Conservation (phyloP, 2,797 vertebrate species). For the Varecia variegata region DNA sequence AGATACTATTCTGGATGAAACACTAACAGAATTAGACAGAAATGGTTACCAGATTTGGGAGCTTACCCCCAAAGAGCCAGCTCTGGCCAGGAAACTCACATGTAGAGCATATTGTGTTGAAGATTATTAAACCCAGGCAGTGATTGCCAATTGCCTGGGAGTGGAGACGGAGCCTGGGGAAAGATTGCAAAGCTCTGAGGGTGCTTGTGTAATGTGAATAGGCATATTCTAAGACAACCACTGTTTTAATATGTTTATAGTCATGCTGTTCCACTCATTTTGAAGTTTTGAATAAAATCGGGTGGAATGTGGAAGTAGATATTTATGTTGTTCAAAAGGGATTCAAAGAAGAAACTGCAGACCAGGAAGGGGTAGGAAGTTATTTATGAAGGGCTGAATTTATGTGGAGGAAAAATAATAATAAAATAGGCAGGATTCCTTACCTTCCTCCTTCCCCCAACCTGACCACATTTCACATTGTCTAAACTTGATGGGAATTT, state of each 20-base stretch:
- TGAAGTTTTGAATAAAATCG: neutral
- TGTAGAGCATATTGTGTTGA: neutral
- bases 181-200: neutral
- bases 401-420: neutral
- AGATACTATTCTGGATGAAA: neutral
- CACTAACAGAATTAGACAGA: neutral
- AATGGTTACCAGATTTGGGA: neutral
- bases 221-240: neutral
- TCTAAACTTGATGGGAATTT: slow-evolving; percentile 17
- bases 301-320: neutral
- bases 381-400: neutral
- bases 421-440: neutral
- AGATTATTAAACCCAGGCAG: neutral
- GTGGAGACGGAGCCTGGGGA: neutral
- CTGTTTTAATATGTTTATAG: neutral
- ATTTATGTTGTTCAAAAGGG: neutral
- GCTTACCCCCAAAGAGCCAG: neutral
- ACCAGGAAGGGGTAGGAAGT: neutral
- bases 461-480: neutral
- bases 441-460: neutral
- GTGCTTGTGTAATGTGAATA: neutral
- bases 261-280: neutral
- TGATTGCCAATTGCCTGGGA: neutral
- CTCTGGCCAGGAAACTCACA: neutral
- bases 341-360: slow-evolving; percentile 16